phyloP scores from a whole-genome alignment of 2,797 vertebrate genomes.

The Rhinatrema bivittatum region DNA sequence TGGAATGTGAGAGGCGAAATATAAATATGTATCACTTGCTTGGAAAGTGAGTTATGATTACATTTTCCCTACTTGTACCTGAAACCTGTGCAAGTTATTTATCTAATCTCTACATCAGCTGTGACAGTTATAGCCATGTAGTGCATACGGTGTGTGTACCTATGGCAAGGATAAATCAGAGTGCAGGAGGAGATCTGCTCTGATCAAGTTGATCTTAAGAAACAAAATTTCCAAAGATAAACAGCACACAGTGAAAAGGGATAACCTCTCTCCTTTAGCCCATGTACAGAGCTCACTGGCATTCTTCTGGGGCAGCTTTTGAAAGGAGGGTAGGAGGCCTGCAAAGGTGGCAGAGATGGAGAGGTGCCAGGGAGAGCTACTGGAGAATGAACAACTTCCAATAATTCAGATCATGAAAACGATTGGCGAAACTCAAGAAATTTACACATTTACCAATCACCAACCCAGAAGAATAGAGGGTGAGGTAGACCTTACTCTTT shows the following conservation, averaged over 20 bases:
- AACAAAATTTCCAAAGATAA: conserved; percentile 31
- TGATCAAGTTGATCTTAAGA: conserved; percentile 52
- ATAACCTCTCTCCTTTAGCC: conserved; percentile 30
- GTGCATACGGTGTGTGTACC: conserved; percentile 28
- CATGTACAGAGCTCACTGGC: too few species aligned
- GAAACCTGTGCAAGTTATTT: conserved; percentile 56
- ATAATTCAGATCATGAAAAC: too few species aligned
- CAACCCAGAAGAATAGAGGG: too few species aligned
- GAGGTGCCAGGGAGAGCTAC: too few species aligned
- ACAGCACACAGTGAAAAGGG: conserved; percentile 21
- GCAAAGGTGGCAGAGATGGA: too few species aligned
- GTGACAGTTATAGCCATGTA: conserved; percentile 44
- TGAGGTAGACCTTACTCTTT: too few species aligned
- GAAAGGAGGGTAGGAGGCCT: too few species aligned
- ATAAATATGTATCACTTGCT: conserved; percentile 58
- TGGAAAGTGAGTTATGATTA: conserved; percentile 61
- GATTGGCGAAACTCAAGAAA: too few species aligned
- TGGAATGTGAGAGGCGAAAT: conserved; percentile 30
- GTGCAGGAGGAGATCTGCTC: conserved; percentile 40
- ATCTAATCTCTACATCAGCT: conserved; percentile 49
- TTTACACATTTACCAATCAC: too few species aligned
- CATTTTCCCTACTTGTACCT: conserved; percentile 53
- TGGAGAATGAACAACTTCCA: too few species aligned
- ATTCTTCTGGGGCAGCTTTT: too few species aligned
- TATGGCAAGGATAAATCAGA: conserved; percentile 53